Evolutionary conservation across 2,888 invertebrate species (phyloP).

Genomic region (Caenorhabditis becei): DNA sequence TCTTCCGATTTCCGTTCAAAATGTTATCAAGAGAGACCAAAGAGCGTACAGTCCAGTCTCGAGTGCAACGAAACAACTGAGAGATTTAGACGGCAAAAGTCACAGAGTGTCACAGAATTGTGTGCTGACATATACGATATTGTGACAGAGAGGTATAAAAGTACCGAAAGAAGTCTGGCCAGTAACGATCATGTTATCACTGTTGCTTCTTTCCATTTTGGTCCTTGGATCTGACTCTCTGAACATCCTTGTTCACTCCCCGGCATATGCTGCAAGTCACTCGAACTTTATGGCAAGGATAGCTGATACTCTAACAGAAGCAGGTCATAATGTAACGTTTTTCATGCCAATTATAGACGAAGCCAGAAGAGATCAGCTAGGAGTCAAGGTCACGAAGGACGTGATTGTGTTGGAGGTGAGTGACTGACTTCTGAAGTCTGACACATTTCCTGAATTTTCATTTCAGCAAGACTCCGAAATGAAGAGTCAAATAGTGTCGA

Average conservation of each 20-base stretch:
- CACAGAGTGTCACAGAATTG: constrained; percentile 1
- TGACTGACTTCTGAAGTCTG: background rate
- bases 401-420: constrained; percentile 29
- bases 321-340: constrained; percentile 57
- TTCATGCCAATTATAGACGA: constrained; percentile 34
- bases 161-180: too few species aligned
- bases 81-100: background rate
- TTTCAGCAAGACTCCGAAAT: constrained; percentile 42
- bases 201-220: background rate
- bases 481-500: constrained; percentile 1
- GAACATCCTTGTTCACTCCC: constrained; percentile 55
- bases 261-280: constrained; percentile 54
- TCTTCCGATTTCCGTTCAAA: too few species aligned
- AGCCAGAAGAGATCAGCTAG: constrained; percentile 16
- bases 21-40: too few species aligned
- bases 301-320: constrained; percentile 55
- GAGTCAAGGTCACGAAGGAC: constrained; percentile 42
- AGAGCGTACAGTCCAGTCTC: background rate
- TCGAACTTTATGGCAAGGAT: constrained; percentile 62
- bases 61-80: background rate
- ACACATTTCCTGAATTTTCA: background rate
- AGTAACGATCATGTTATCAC: background rate
- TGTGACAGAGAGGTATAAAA: too few species aligned
- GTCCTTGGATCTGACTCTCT: background rate
- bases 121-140: background rate